Evolutionary conservation across 2,888 invertebrate species (phyloP), one percentile per base, ranked within the genome.

Genomic region (Eilema griseolum): DNA sequence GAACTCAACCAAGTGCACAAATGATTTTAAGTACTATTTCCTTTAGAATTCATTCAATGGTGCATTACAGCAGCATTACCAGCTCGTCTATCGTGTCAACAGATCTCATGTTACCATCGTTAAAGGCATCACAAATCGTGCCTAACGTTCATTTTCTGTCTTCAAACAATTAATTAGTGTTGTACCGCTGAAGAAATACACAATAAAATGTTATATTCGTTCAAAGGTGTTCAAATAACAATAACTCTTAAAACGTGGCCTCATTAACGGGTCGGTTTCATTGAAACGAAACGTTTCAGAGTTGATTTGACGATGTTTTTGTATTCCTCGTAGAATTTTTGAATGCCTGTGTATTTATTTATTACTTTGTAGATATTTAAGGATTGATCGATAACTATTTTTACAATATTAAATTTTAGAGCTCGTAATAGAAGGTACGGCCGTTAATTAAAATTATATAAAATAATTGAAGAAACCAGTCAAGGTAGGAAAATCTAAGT

Each of bases 291-390:
- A 72, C 28, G 81, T 74, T 84, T 80, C 82, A 86, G 87, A 79
- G 88, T 90, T 91, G 90, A 92, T 93, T 91, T 92, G 91, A 90
- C 88, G 90, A 92, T 57, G 24, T 91, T 89, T 91, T 92, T 93
- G 89, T 91, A 87, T 89, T 76, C 77, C 71, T 72, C 72, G 72
- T 83, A 14, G 81, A 76, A 69, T 73, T 73, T 82, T 75, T 33
- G 37, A 66, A 66, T 31, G 56, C 59, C 66, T 64, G 41, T 57
- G 41, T 28, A 37, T 14, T 10, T 59, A 60, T 20, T 26, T 37
- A 52, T 52, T 4, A n/a, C n/a, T 52, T 10, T n/a, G 20, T 46
- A 7, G 14, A 20, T 46, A 41, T 16, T 14, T 41, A 16, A 41
- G 37, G 37, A 37, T 11, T 12, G 37, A 12, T 12, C 11, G 37